Conservation (phyloP, 2,113 vertebrate species). For the Hippocampus comes region DNA sequence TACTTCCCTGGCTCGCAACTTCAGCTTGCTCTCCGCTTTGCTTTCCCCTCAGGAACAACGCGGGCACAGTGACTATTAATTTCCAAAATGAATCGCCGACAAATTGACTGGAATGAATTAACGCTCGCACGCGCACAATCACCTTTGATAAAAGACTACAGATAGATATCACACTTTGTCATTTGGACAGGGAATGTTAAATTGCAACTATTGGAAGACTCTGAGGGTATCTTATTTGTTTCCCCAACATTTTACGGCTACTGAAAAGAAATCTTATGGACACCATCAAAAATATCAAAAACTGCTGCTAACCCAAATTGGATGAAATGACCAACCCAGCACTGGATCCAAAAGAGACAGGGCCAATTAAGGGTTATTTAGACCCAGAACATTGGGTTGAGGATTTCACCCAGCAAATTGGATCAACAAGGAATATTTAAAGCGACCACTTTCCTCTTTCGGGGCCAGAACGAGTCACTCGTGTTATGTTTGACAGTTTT, state of each 20-base stretch:
- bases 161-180: not conserved
- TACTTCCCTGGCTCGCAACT: slow-evolving; percentile 17
- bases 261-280: no score
- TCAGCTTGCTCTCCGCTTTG: slow-evolving; percentile 8
- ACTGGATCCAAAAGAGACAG: no score
- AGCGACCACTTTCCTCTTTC: no score
- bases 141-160: slow-evolving; percentile 10
- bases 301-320: no score
- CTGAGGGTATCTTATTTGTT: not conserved
- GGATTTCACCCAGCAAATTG: no score
- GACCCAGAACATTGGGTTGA: no score
- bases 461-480: no score
- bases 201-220: not conserved
- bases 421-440: no score
- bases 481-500: no score
- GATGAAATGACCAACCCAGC: no score
- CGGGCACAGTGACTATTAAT: slow-evolving; percentile 52
- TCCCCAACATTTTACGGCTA: not conserved
- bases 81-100: slow-evolving; percentile 57
- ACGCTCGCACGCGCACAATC: slow-evolving; percentile 16
- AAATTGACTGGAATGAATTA: slow-evolving; percentile 57
- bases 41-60: slow-evolving; percentile 47
- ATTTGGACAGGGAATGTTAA: slow-evolving; percentile 4
- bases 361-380: no score
- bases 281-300: no score